Conservation (phyloP, 2,888 invertebrate genomes). For the Andrena praecox region DNA sequence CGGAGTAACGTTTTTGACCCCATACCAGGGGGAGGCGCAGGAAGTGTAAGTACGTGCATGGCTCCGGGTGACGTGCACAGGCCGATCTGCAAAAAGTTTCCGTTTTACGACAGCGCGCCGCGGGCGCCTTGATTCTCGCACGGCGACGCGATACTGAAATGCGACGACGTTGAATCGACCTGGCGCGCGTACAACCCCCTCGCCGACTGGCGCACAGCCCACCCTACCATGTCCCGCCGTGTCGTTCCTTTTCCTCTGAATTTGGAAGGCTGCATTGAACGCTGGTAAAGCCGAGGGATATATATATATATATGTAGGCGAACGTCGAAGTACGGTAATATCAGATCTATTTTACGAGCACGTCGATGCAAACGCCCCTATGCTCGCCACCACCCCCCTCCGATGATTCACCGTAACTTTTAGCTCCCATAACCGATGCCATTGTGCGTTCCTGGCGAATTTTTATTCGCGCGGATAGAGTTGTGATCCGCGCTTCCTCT, state of each 20-base stretch:
- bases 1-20: constrained; percentile 51
- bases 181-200: constrained; percentile 22
- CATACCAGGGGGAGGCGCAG: constrained; percentile 30
- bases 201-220: neutral
- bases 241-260: constrained; percentile 44
- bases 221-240: constrained; percentile 1
- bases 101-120: constrained; percentile 69
- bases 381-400: constrained; percentile 17
- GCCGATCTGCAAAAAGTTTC: constrained; percentile 63
- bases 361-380: constrained; percentile 49
- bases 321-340: constrained; percentile 57
- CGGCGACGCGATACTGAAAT: constrained; percentile 67
- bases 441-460: constrained; percentile 51
- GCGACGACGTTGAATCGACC: constrained; percentile 64
- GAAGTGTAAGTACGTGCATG: constrained; percentile 34
- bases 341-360: constrained; percentile 71
- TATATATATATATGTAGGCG: constrained; percentile 38
- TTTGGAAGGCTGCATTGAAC: constrained; percentile 41
- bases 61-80: constrained; percentile 50
- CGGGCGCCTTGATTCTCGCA: constrained; percentile 70
- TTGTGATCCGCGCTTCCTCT: neutral
- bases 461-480: constrained; percentile 62
- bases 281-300: constrained; percentile 37
- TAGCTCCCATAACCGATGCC: constrained; percentile 47
- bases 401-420: constrained; percentile 67